These are phyloP conservation scores for Sinonovacula constricta DNA, from an alignment of 1,140 invertebrate genomes.

Conservation along the genomic window DNA sequence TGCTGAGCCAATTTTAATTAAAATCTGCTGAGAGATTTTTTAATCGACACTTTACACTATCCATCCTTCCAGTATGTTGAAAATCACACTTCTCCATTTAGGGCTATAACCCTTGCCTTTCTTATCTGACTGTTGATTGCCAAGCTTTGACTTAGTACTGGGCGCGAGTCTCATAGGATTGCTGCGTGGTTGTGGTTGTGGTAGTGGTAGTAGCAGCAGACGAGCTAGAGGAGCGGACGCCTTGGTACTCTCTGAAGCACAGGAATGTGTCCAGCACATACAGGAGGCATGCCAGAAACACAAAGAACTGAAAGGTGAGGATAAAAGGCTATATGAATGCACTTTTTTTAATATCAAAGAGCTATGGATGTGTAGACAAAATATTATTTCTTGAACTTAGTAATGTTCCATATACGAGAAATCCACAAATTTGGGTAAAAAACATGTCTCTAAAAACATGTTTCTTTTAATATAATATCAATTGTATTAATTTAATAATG, in stretches of 20 bases:
- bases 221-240: conserved; percentile 10
- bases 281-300: conserved; percentile 64
- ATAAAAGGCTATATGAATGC: neutral
- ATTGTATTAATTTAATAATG: neutral
- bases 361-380: neutral
- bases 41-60: too few species aligned
- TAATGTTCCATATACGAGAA: neutral
- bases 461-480: neutral
- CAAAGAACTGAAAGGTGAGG: conserved; percentile 67
- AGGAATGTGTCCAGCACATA: conserved; percentile 71
- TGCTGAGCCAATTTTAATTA: too few species aligned
- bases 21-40: too few species aligned
- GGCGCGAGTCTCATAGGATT: conserved; percentile 62
- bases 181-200: conserved; percentile 60
- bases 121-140: too few species aligned
- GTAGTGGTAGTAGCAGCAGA: conserved; percentile 31
- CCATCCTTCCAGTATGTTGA: too few species aligned
- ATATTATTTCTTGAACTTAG: neutral
- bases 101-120: too few species aligned
- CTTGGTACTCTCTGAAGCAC: conserved; percentile 65
- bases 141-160: conserved; percentile 70
- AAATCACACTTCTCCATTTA: too few species aligned
- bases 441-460: neutral
- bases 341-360: neutral
- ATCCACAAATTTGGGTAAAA: neutral